Evolutionary conservation across 2,888 invertebrate species (phyloP).

Genomic region (Melinaea menophilus): DNA sequence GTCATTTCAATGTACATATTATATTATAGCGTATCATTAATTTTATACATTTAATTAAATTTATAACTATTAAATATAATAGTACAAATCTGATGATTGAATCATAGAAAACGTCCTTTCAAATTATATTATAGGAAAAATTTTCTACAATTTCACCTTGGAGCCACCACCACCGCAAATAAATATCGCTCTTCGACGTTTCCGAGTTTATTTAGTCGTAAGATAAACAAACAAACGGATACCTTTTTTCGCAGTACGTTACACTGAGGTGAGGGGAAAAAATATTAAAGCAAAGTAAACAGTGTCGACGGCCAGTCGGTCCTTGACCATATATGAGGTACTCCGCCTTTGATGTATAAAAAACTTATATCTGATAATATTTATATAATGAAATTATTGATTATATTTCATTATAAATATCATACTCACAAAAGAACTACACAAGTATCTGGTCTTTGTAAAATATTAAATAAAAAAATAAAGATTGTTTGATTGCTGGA

Average conservation of each 20-base stretch:
- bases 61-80: too few species aligned
- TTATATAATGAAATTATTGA: neutral
- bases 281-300: constrained; percentile 13
- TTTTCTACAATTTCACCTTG: constrained; percentile 13
- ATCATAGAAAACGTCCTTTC: neutral
- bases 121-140: neutral
- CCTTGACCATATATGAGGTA: neutral
- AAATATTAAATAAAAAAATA: too few species aligned
- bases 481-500: too few species aligned
- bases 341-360: neutral
- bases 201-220: constrained; percentile 22
- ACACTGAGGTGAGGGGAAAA: constrained; percentile 13
- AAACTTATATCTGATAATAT: neutral
- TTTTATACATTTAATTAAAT: too few species aligned
- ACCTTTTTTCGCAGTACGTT: constrained; percentile 14
- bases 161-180: constrained; percentile 13
- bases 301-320: constrained; percentile 4
- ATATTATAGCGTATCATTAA: too few species aligned
- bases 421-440: too few species aligned
- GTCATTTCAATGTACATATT: too few species aligned
- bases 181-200: constrained; percentile 18
- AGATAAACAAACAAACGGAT: constrained; percentile 22
- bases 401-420: neutral
- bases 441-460: too few species aligned
- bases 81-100: too few species aligned